A percentile compares a stretch with the other conserved stretches of the same genome.
phyloP scores from a whole-genome alignment of 2,888 invertebrate genomes.

The Tethea ocularis region DNA sequence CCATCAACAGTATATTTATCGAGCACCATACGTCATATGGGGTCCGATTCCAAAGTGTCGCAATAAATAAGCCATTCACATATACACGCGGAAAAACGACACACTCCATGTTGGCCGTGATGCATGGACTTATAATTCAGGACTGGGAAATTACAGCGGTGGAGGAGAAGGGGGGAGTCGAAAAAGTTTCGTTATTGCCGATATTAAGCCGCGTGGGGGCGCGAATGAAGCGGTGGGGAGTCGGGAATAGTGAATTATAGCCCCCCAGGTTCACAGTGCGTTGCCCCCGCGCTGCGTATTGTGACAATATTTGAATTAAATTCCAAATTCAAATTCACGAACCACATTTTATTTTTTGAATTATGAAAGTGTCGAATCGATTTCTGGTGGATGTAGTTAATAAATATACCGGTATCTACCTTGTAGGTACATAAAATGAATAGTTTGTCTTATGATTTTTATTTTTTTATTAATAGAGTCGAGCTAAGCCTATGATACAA shows the following conservation, averaged over 20 bases:
- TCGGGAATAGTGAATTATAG: constrained; percentile 63
- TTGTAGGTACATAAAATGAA: too few relatives aligned
- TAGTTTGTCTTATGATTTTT: too few relatives aligned
- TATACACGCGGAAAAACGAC: constrained; percentile 45
- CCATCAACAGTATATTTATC: constrained; percentile 5
- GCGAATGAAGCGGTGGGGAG: constrained; percentile 21
- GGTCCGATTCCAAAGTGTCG: constrained; percentile 14
- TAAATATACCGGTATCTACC: background rate
- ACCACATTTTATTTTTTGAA: constrained; percentile 14
- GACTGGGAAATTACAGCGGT: constrained; percentile 58
- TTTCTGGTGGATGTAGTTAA: background rate
- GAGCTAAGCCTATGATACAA: constrained; percentile 15
- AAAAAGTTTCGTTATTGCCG: constrained; percentile 64
- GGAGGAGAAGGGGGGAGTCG: constrained; percentile 20
- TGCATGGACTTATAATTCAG: constrained; percentile 70
- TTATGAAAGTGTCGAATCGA: constrained; percentile 16
- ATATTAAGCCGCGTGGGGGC: constrained; percentile 59
- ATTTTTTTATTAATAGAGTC: background rate
- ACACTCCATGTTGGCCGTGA: constrained; percentile 52
- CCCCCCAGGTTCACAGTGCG: constrained; percentile 42
- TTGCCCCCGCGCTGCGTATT: constrained; percentile 35
- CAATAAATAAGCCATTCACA: constrained; percentile 46
- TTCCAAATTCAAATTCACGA: constrained; percentile 25
- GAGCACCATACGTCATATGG: constrained; percentile 16
- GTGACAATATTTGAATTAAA: constrained; percentile 32